phyloP scores from a whole-genome alignment of 2,888 invertebrate genomes.

The Myopa testacea region DNA sequence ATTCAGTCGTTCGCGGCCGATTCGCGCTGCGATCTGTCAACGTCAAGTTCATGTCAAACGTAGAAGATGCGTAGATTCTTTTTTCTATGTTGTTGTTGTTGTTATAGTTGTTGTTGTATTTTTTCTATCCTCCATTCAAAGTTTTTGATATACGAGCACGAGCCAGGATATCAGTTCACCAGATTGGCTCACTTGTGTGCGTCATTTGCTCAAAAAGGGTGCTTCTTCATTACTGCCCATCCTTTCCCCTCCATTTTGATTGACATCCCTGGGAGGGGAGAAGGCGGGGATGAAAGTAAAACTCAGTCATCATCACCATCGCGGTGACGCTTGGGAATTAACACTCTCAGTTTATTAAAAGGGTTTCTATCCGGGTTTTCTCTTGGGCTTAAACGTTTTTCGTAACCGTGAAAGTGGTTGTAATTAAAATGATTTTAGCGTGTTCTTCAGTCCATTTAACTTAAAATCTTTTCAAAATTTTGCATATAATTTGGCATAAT shows the following conservation, averaged over 20 bases:
- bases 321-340: conserved; percentile 15
- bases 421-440: conserved; percentile 4
- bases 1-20: conserved; percentile 44
- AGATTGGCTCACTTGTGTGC: not conserved
- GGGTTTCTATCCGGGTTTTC: not conserved
- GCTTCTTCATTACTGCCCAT: not conserved
- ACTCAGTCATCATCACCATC: conserved; percentile 4
- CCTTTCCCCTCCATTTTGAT: not conserved
- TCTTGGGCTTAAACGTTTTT: not conserved
- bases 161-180: not conserved
- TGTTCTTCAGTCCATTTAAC: not conserved
- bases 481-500: no score
- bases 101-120: not conserved
- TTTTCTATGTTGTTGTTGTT: not conserved
- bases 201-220: not conserved
- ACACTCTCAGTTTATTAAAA: conserved; percentile 9
- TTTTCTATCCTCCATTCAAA: not conserved
- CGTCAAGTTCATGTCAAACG: conserved; percentile 67
- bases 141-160: conserved; percentile 17
- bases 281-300: not conserved
- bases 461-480: not conserved
- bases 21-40: conserved; percentile 65
- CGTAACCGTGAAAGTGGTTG: not conserved
- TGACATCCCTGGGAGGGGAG: conserved; percentile 9
- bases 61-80: conserved; percentile 30